These are phyloP conservation scores for Lasioglossum pauxillum DNA, from an alignment of 2,888 invertebrate genomes.

Conservation along the genomic window DNA sequence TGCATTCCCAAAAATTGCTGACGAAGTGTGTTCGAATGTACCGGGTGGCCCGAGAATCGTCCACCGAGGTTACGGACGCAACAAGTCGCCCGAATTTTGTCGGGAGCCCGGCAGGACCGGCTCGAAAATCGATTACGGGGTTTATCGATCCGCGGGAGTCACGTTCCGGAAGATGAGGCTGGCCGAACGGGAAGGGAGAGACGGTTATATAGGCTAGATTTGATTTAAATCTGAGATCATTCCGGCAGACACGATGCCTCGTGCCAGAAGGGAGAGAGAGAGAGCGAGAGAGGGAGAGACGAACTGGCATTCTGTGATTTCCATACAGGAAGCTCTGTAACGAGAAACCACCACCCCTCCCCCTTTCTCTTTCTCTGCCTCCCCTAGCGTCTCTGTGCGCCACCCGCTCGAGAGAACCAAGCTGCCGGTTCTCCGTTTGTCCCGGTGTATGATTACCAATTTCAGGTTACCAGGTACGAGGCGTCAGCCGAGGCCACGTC, in stretches of 20 bases:
- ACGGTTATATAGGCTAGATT: constrained; percentile 75
- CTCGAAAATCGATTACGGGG: constrained; percentile 58
- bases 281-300: neutral
- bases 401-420: constrained; percentile 54
- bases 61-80: neutral
- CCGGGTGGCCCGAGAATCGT: neutral
- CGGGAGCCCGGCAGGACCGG: neutral
- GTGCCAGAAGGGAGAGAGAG: constrained; percentile 32
- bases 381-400: constrained; percentile 39
- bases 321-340: constrained; percentile 84
- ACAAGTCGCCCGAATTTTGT: constrained; percentile 28
- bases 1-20: neutral
- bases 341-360: constrained; percentile 79
- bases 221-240: constrained; percentile 81
- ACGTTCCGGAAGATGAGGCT: constrained; percentile 62
- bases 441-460: constrained; percentile 71
- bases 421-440: constrained; percentile 53
- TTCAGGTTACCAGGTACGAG: constrained; percentile 61
- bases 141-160: constrained; percentile 52
- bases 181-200: constrained; percentile 38
- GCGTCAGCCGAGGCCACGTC: constrained; percentile 33
- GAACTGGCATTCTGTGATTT: constrained; percentile 76
- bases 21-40: neutral
- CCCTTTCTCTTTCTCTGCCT: constrained; percentile 45
- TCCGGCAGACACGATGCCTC: constrained; percentile 63